phyloP scores from a whole-genome alignment of 2,113 vertebrate genomes.

The Elgaria multicarinata region DNA sequence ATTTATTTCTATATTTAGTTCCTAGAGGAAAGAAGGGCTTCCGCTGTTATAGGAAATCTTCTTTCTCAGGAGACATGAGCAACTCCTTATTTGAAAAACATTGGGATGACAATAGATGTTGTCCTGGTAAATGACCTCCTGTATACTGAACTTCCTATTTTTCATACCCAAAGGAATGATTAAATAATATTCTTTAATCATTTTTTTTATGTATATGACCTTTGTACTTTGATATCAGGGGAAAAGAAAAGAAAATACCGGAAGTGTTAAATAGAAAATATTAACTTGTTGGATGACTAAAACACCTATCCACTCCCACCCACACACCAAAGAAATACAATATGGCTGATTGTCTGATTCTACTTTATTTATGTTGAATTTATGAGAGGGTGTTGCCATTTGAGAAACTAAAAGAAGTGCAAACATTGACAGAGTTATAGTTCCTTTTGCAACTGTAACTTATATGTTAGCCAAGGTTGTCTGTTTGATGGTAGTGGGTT shows the following conservation, averaged over 20 bases:
- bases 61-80: background rate
- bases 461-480: too few species aligned
- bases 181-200: background rate
- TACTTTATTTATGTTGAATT: background rate
- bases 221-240: background rate
- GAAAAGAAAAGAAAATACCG: background rate
- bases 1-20: constrained; percentile 3
- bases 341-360: background rate
- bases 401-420: background rate
- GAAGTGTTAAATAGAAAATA: background rate
- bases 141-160: constrained; percentile 19
- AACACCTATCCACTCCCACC: too few species aligned
- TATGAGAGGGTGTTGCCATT: background rate
- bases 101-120: background rate
- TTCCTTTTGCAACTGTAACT: background rate
- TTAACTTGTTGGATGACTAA: background rate
- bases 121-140: background rate
- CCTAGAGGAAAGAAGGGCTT: constrained; percentile 23
- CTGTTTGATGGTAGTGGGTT: too few species aligned
- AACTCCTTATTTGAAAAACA: constrained; percentile 29
- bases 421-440: background rate
- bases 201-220: background rate
- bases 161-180: constrained; percentile 8
- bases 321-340: background rate
- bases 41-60: background rate